Evolutionary conservation across 1,140 invertebrate species (phyloP).

Genomic region (Micrasema minimum): DNA sequence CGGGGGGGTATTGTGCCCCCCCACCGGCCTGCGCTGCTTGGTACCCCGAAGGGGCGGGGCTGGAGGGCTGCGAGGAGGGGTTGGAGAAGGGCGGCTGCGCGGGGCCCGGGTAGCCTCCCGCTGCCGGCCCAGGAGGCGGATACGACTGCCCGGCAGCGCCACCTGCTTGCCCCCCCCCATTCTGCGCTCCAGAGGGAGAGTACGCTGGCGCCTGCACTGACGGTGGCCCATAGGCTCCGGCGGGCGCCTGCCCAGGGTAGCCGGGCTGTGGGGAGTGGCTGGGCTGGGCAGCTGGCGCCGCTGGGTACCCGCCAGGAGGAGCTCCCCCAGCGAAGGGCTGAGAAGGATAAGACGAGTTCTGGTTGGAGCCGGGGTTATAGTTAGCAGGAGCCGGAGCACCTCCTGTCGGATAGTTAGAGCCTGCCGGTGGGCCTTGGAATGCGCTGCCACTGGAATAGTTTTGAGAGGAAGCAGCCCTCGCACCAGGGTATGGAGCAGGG

Average conservation of each 20-base stretch:
- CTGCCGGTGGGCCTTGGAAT: constrained; percentile 46
- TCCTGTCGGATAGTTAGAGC: constrained; percentile 37
- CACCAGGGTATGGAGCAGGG: constrained; percentile 61
- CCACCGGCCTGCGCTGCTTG: no score
- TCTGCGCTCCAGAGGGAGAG: constrained; percentile 55
- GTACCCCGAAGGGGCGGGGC: constrained; percentile 56
- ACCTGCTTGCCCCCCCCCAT: constrained; percentile 59
- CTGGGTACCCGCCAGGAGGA: constrained; percentile 63
- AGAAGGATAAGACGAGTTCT: constrained; percentile 62
- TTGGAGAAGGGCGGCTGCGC: constrained; percentile 65
- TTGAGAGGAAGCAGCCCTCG: constrained; percentile 51
- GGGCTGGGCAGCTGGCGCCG: constrained; percentile 64
- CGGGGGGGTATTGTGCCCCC: constrained; percentile 62
- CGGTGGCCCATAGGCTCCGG: constrained; percentile 63
- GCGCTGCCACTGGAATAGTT: constrained; percentile 41
- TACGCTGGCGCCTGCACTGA: constrained; percentile 64
- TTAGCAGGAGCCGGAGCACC: constrained; percentile 29
- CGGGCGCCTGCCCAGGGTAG: constrained; percentile 60
- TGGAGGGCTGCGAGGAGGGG: constrained; percentile 65
- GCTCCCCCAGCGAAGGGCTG: constrained; percentile 65
- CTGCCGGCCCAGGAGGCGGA: constrained; percentile 61
- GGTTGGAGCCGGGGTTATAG: constrained; percentile 39
- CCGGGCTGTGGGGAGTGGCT: constrained; percentile 65
- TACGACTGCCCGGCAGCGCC: constrained; percentile 61
- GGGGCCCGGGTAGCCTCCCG: constrained; percentile 62